phyloP scores from a whole-genome alignment of 2,888 invertebrate species.

The Apodemia hepburni region DNA sequence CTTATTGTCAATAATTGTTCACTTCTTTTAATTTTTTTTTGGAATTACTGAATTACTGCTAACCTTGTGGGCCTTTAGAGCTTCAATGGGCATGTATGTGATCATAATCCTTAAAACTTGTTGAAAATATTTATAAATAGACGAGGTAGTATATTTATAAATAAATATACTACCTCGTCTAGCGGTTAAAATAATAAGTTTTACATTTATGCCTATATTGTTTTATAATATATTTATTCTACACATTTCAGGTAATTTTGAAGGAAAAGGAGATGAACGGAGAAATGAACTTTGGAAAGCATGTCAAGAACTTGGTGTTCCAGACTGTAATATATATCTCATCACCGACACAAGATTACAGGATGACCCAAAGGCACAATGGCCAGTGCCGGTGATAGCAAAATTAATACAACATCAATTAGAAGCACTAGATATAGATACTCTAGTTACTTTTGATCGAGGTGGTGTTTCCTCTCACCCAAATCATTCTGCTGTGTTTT shows the following conservation, averaged over 20 bases:
- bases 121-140: no score
- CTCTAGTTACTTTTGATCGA: conserved; percentile 96
- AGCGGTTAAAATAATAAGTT: not conserved
- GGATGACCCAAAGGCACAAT: conserved; percentile 88
- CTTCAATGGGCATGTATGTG: no score
- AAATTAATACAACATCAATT: conserved; percentile 77
- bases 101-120: no score
- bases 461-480: conserved; percentile 95
- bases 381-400: conserved; percentile 81
- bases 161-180: no score
- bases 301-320: conserved; percentile 89
- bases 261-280: conserved; percentile 81
- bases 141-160: no score
- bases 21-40: no score
- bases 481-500: conserved; percentile 94
- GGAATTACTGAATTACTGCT: no score
- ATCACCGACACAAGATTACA: conserved; percentile 86
- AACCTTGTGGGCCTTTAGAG: no score
- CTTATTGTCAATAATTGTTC: no score
- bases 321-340: conserved; percentile 86
- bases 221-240: not conserved
- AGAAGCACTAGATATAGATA: conserved; percentile 88
- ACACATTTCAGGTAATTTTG: conserved; percentile 81
- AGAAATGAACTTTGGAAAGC: conserved; percentile 91
- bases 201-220: not conserved